Conservation (phyloP, 1,140 invertebrate genomes). For the Leptopilina clavipes region DNA sequence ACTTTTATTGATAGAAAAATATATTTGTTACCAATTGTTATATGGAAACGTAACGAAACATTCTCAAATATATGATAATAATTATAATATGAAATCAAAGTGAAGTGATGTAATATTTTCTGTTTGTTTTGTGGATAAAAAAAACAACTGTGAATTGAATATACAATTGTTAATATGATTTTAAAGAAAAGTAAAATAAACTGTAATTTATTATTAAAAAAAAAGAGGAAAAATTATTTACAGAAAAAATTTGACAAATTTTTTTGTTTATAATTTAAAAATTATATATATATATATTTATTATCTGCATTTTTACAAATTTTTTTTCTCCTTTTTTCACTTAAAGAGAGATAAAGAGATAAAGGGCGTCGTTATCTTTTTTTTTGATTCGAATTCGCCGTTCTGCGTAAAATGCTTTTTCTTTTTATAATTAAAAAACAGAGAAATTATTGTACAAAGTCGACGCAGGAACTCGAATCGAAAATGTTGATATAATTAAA, state of each 20-base stretch:
- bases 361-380: neutral
- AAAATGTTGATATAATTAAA: neutral
- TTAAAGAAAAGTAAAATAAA: conserved; percentile 66
- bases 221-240: neutral
- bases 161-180: conserved; percentile 52
- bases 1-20: conserved; percentile 4
- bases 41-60: neutral
- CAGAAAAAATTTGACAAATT: too few relatives aligned
- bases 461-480: conserved; percentile 4
- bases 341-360: neutral
- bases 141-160: conserved; percentile 4
- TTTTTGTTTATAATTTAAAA: conserved; percentile 49
- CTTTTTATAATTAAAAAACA: neutral
- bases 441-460: conserved; percentile 3
- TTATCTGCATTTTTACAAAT: conserved; percentile 27
- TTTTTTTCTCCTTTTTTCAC: neutral
- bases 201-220: conserved; percentile 65
- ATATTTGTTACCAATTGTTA: neutral
- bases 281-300: conserved; percentile 29
- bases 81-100: conserved; percentile 43
- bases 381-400: neutral
- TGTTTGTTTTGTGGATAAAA: neutral
- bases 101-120: conserved; percentile 39
- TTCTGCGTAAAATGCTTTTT: conserved; percentile 8
- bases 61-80: conserved; percentile 20